A percentile compares a stretch with the other conserved stretches of the same genome.
phyloP scores from a whole-genome alignment of 1,140 invertebrate genomes.

The Neodiprion virginianus region DNA sequence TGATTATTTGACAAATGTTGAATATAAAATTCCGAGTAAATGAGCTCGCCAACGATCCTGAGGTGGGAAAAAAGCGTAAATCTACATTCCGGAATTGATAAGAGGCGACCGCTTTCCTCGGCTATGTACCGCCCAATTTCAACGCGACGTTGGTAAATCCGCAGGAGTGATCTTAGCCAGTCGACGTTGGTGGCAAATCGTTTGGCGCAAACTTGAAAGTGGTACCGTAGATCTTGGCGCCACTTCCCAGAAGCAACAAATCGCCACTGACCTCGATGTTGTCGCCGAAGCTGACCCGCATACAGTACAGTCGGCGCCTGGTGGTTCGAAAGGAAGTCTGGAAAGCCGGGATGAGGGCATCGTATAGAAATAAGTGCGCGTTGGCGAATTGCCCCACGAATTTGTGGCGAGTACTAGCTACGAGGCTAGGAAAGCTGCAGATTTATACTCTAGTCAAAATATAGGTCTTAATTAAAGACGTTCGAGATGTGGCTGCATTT shows the following conservation, averaged over 20 bases:
- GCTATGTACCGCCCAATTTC: neutral
- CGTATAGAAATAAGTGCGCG: too few species aligned
- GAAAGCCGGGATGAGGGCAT: neutral
- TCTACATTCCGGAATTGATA: neutral
- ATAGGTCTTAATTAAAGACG: too few species aligned
- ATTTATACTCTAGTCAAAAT: too few species aligned
- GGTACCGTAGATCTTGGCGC: slow-evolving; percentile 4
- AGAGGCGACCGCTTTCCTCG: neutral
- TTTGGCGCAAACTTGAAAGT: slow-evolving; percentile 1
- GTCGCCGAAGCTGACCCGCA: neutral
- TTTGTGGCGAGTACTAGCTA: too few species aligned
- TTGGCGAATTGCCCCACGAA: too few species aligned
- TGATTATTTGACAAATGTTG: too few species aligned
- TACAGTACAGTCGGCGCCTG: neutral
- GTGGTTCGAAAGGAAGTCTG: neutral
- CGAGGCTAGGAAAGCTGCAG: too few species aligned
- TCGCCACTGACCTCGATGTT: neutral
- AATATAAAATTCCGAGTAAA: too few species aligned
- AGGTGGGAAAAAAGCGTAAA: neutral
- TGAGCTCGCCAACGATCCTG: too few species aligned
- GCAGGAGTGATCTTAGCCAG: neutral
- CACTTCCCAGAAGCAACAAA: slow-evolving; percentile 2
- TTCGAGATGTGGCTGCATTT: too few species aligned
- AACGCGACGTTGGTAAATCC: slow-evolving; percentile 2
- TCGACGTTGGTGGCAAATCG: neutral